Conservation (phyloP, 2,888 invertebrate species). For the Andrena hattorfiana region DNA sequence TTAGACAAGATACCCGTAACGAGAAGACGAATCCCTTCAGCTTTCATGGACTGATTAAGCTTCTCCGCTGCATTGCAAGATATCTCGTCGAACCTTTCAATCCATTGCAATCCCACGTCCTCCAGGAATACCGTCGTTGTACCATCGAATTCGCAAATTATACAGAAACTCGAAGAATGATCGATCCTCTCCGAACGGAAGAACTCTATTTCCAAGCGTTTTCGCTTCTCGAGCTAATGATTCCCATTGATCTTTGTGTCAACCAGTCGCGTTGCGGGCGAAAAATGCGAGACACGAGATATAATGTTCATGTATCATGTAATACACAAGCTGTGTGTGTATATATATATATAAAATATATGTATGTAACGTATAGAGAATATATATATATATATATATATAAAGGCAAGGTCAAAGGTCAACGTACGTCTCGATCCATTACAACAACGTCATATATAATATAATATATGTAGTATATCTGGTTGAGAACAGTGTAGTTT, state of each 20-base stretch:
- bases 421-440: conserved; percentile 74
- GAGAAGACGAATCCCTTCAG: neutral
- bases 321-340: conserved; percentile 29
- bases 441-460: conserved; percentile 69
- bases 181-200: neutral
- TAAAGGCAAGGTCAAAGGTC: conserved; percentile 74
- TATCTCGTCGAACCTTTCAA: neutral
- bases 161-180: neutral
- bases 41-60: neutral
- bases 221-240: conserved; percentile 9
- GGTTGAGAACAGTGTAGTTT: conserved; percentile 74
- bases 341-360: conserved; percentile 49
- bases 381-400: conserved; percentile 43
- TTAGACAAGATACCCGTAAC: neutral
- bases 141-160: conserved; percentile 4
- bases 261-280: conserved; percentile 71
- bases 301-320: neutral
- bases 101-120: neutral
- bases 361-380: conserved; percentile 20
- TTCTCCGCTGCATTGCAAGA: neutral
- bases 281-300: conserved; percentile 3
- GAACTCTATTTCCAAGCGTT: neutral
- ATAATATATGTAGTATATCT: conserved; percentile 57
- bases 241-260: neutral
- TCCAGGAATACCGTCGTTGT: neutral